Conservation (phyloP, 2,888 invertebrate genomes). For the Thecophora atra region DNA sequence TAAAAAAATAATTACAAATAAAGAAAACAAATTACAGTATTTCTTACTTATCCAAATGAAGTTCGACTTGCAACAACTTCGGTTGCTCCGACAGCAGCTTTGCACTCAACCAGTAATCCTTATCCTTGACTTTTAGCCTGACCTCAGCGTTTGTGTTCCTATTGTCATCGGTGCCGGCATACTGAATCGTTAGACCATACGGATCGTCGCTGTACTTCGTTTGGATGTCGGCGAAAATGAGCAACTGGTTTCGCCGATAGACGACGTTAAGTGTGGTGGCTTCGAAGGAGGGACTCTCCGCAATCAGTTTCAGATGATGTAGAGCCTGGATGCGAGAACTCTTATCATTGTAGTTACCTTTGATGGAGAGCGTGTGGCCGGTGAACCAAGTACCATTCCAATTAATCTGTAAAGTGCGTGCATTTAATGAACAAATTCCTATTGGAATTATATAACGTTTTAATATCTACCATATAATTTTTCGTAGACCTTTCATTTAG, state of each 20-base stretch:
- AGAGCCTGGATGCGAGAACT: slow-evolving; percentile 75
- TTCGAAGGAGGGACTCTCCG: slow-evolving; percentile 78
- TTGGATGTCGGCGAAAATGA: slow-evolving; percentile 75
- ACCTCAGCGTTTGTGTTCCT: slow-evolving; percentile 75
- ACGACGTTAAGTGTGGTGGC: slow-evolving; percentile 74
- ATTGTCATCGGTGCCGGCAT: slow-evolving; percentile 71
- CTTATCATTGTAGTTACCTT: slow-evolving; percentile 79
- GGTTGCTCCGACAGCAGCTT: slow-evolving; percentile 74
- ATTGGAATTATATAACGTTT: not conserved
- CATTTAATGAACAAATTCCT: no score
- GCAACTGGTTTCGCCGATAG: slow-evolving; percentile 75
- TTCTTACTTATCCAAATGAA: slow-evolving; percentile 82
- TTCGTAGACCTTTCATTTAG: slow-evolving; percentile 75
- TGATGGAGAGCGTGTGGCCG: slow-evolving; percentile 71
- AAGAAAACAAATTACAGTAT: not conserved
- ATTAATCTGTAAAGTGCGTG: slow-evolving; percentile 69
- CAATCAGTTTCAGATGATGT: slow-evolving; percentile 75
- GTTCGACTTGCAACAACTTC: slow-evolving; percentile 74
- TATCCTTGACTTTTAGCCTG: slow-evolving; percentile 70
- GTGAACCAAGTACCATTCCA: slow-evolving; percentile 83
- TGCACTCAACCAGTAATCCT: slow-evolving; percentile 75
- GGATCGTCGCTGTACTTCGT: slow-evolving; percentile 72
- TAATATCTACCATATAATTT: slow-evolving; percentile 73
- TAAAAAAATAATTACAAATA: not conserved
- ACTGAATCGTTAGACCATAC: slow-evolving; percentile 75